These are phyloP conservation scores for Coturnix japonica DNA, from an alignment of 2,113 vertebrate genomes.

Conservation along the genomic window DNA sequence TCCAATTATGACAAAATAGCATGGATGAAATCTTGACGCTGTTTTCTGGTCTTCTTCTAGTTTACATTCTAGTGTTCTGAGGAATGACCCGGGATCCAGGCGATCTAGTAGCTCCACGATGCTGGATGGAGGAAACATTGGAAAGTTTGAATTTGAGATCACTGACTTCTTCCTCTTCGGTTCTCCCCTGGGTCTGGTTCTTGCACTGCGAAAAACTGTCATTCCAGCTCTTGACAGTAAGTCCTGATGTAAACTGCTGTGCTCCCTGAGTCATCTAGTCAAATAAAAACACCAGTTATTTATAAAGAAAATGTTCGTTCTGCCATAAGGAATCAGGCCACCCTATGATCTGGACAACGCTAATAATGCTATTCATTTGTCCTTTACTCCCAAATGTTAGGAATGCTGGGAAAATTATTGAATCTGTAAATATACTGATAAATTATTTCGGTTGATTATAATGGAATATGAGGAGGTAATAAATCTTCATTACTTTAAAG, in stretches of 20 bases:
- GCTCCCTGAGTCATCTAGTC: background rate
- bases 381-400: background rate
- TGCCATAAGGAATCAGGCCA: background rate
- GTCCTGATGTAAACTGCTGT: conserved; percentile 22
- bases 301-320: accelerated
- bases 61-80: conserved; percentile 91
- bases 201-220: conserved; percentile 94
- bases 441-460: background rate
- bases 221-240: conserved; percentile 92
- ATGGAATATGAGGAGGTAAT: background rate
- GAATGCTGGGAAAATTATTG: background rate
- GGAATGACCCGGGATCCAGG: conserved; percentile 84
- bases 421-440: background rate
- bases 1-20: background rate
- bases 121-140: conserved; percentile 84
- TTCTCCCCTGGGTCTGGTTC: conserved; percentile 93
- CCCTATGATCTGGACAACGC: background rate
- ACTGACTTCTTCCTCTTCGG: conserved; percentile 97
- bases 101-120: conserved; percentile 92
- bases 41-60: conserved; percentile 68
- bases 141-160: conserved; percentile 96
- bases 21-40: background rate
- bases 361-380: background rate
- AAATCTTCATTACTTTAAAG: background rate
- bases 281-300: background rate